phyloP scores from a whole-genome alignment of 1,140 invertebrate species.

The Hesperophylax magnus region DNA sequence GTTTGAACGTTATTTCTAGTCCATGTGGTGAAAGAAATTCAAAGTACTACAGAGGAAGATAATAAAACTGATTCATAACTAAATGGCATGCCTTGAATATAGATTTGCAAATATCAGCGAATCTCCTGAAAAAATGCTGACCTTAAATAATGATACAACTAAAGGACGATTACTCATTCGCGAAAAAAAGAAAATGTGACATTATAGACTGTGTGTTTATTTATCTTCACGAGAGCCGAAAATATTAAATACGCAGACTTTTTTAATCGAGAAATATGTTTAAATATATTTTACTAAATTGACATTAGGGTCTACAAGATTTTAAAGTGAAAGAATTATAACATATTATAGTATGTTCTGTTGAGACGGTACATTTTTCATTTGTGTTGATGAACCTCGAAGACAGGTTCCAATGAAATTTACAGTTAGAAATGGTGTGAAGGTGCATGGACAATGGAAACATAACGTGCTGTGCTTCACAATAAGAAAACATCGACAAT shows the following conservation, averaged over 20 bases:
- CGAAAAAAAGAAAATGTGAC: not conserved
- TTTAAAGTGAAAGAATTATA: too few species aligned
- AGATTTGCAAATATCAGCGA: not conserved
- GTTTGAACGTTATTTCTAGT: not conserved
- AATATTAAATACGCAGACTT: too few species aligned
- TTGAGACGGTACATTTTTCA: too few species aligned
- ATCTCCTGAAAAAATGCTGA: not conserved
- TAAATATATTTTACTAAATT: too few species aligned
- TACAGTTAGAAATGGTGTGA: not conserved
- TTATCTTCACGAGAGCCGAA: too few species aligned
- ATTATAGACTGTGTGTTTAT: too few species aligned
- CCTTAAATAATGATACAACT: not conserved
- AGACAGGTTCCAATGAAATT: too few species aligned
- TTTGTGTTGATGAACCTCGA: too few species aligned
- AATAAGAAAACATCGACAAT: slow-evolving; percentile 18
- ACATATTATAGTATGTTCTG: too few species aligned
- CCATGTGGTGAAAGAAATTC: not conserved
- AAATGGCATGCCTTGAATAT: slow-evolving; percentile 10
- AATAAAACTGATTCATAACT: not conserved
- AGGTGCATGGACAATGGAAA: slow-evolving; percentile 10
- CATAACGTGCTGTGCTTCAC: slow-evolving; percentile 28
- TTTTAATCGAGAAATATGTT: too few species aligned
- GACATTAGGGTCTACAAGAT: too few species aligned
- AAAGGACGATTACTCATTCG: not conserved
- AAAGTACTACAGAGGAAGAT: not conserved